Base-by-base conservation (phyloP, 2,888 invertebrate species). In the Euzophera pinguis region DNA sequence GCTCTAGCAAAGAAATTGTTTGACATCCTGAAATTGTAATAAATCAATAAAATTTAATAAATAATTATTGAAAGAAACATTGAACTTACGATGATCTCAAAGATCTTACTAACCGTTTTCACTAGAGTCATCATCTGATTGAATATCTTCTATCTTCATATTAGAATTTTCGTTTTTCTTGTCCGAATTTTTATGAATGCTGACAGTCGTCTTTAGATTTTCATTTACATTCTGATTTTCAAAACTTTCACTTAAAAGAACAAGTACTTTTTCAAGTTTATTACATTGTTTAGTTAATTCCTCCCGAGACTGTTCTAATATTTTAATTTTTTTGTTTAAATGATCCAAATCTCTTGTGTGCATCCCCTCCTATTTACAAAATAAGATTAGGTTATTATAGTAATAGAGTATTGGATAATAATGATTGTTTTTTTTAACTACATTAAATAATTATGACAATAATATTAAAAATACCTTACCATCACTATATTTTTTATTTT, bases 181-280 rank as follows among this genome's bases (percentile, higher is more conserved):
- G 22, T 5, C 22, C 16, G 54, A 56, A 42, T 56, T 61, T 53
- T 60, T 71, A 49, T 3, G 2, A 22, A 5, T 22, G n/a, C n/a
- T n/a, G n/a, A n/a, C n/a, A 22, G 5, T 22, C 22, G 22, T 22
- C 22, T 22, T 22, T 2, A 22, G 2, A 22, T 5, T 22, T 22
- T 61, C 66, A 32, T 56, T 53, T 13, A 59, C 16, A 17, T 48
- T 47, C 9, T 64, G 52, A 55, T 73, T 74, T 54, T 75, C 75
- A 56, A 83, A 80, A 1, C 78, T 80, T 61, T 83, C 84, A 66
- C 82, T 90, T 5, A 86, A 58, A 17, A 81, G 63, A 13, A 88
- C 59, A 38, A 89, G 63, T 8, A 74, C 78, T 67, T 72, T 81
- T 58, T 90, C 89, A 45, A 90, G 64, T 47, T 67, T 39, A 64